Base-by-base conservation (phyloP, 1,140 invertebrate genomes). In the Pachyrhynchus sulphureomaculatus region DNA sequence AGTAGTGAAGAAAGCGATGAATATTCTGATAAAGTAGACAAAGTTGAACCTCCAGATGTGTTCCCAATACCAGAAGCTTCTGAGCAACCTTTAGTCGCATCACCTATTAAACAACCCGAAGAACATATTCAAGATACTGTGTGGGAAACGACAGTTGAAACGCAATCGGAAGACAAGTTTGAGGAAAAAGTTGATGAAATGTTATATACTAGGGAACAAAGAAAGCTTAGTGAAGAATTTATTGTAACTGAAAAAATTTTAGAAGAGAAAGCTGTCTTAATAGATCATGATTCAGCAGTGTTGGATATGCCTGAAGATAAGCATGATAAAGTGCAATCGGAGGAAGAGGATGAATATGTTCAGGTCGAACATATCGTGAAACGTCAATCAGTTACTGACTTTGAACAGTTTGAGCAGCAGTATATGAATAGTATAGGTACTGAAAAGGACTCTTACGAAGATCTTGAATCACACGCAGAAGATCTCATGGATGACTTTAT, bases 101-200 rank as follows among this genome's bases (percentile, higher is more conserved):
- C 80, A 24, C 79, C 81, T 0, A 75, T 84, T 29, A 78, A 82
- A 68, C 75, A 82, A 70, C 79, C 82, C 18, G 78, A 83, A 72
- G 78, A 84, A 72, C 78, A 82, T 64, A 76, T 84, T 58, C 77
- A 82, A 67, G 81, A 84, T 64, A 82, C 82, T 56, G 75, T 86
- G 44, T 86, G 85, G 82, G 85, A 86, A 78, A 81, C 85, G 23
- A 80, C 84, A 20, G 71, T 85, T 12, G 80, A 84, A 73, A 80
- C 82, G 68, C 75, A 78, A 56, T 54, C 66, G 12, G 63, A 65
- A 58, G 15, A 59, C 36, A 24, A 62, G 24, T 68, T 72, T 45
- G 67, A 71, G 33, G 69, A 75, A 64, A 70, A 65, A 65, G 66
- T 68, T 20, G 32, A 64, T 47, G 69, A 67, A 12, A 36, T 74